A percentile compares a stretch with the other conserved stretches of the same genome.
phyloP scores from a whole-genome alignment of 2,797 vertebrate species.

The Brotula barbata region DNA sequence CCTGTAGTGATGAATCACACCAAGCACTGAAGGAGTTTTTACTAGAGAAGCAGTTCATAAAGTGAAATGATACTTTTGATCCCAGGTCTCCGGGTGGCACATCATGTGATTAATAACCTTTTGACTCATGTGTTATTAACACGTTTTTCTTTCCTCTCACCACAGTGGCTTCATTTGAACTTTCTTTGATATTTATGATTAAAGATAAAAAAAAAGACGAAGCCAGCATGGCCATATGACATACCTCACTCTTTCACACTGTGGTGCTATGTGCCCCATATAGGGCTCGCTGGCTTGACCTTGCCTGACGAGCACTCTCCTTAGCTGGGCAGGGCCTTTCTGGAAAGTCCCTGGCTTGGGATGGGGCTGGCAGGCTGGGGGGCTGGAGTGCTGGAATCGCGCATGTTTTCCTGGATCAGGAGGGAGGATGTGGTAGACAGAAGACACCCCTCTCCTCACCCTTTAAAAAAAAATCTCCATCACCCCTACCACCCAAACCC shows the following conservation, averaged over 20 bases:
- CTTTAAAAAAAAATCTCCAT: slow-evolving; percentile 52
- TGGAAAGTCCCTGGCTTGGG: slow-evolving; percentile 84
- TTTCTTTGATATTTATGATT: slow-evolving; percentile 54
- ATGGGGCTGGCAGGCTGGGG: slow-evolving; percentile 71
- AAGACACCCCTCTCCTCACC: slow-evolving; percentile 71
- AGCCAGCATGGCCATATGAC: slow-evolving; percentile 28
- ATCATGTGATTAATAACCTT: slow-evolving; percentile 45
- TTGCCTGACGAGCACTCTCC: slow-evolving; percentile 72
- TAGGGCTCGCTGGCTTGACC: slow-evolving; percentile 47
- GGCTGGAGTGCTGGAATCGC: slow-evolving; percentile 69
- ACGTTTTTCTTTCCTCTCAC: slow-evolving; percentile 5
- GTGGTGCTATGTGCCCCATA: slow-evolving; percentile 41
- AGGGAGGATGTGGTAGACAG: slow-evolving; percentile 77
- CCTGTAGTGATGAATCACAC: slow-evolving; percentile 62
- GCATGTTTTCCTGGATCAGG: slow-evolving; percentile 76
- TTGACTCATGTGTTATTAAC: slow-evolving; percentile 50
- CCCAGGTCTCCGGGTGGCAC: slow-evolving; percentile 25
- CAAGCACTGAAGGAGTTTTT: slow-evolving; percentile 49
- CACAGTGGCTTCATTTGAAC: slow-evolving; percentile 28
- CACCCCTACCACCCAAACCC: slow-evolving; percentile 64
- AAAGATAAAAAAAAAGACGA: slow-evolving; percentile 31
- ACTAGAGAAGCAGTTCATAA: slow-evolving; percentile 44
- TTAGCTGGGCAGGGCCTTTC: slow-evolving; percentile 68
- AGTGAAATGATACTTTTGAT: slow-evolving; percentile 52
- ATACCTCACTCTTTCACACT: slow-evolving; percentile 25